Base-by-base conservation (phyloP, 2,888 invertebrate species). In the Gerris lacustris region DNA sequence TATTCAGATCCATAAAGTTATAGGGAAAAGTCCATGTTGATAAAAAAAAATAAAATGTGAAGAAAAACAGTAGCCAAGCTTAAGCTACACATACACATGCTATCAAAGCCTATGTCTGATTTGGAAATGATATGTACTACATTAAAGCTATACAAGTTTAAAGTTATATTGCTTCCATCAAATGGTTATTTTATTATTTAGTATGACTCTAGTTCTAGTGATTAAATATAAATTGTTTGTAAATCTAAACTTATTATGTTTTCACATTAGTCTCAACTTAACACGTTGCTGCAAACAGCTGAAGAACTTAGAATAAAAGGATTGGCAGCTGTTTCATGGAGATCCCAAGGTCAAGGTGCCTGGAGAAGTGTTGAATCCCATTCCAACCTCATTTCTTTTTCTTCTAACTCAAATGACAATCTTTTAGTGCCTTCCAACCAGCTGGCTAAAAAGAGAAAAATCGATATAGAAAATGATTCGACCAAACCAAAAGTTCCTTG, bases 271-370 rank as follows among this genome's bases (percentile, higher is more conserved):
- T 90, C 91, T 73, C 92, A 93, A 79, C 82, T 95, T 76, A 90
- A 92, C 44, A 92, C 93, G 43, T 82, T 95, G 72, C 81, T 95
- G 77, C 94, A 94, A 83, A 94, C 94, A 69, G 95, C 95, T 0
- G 94, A 95, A 81, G 93, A 94, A 80, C 84, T 95, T 43, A 87
- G 92, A 79, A 93, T 95, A 78, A 95, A 95, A 82, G 95, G 94
- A 0, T 83, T 94, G 69, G 93, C 94, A 68, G 93, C 94, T 80
- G 92, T 94, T 15, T 90, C 92, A 75, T 93, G 93, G 90, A 87
- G 89, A 76, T 88, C 88, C 69, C 85, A 85, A 72, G 83, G 83
- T 44, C 78, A 75, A 72, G 71, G 74, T 5, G 72, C 72, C 44
- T 74, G 76, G 75, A 73, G 78, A 67, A 76, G 78, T 71, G 78